phyloP scores from a whole-genome alignment of 2,888 invertebrate genomes.

The Willowsia nigromaculata region DNA sequence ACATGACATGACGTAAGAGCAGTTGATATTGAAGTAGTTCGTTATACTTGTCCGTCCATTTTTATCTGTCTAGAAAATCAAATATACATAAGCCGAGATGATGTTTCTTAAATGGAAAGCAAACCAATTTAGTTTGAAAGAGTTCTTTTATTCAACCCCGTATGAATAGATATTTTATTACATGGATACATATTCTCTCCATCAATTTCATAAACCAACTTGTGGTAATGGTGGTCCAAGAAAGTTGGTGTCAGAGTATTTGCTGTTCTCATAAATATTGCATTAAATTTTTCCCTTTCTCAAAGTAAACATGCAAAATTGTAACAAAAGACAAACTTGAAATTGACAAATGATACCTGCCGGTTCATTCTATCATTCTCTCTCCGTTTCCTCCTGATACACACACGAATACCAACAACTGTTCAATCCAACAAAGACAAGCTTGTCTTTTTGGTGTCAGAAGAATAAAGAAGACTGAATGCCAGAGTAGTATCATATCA shows the following conservation, averaged over 20 bases:
- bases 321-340: slow-evolving; percentile 36
- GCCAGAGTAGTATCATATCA: too few relatives aligned
- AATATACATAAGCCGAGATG: not conserved
- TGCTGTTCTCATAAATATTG: slow-evolving; percentile 29
- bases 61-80: not conserved
- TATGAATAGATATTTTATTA: slow-evolving; percentile 6
- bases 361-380: not conserved
- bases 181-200: not conserved
- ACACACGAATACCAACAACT: not conserved
- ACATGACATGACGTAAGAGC: slow-evolving; percentile 19
- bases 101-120: slow-evolving; percentile 2
- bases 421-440: not conserved
- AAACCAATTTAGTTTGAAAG: slow-evolving; percentile 39
- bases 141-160: not conserved
- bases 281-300: not conserved
- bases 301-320: not conserved
- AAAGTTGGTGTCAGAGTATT: not conserved
- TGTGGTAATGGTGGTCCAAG: not conserved
- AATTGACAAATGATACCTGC: slow-evolving; percentile 45
- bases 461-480: not conserved
- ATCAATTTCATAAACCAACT: not conserved
- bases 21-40: not conserved
- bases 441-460: not conserved
- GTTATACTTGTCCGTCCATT: not conserved
- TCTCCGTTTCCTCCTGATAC: not conserved